Percentiles rank a stretch among this genome's conserved stretches.
Conservation (phyloP, 2,888 invertebrate genomes). For the Noctua comes region DNA sequence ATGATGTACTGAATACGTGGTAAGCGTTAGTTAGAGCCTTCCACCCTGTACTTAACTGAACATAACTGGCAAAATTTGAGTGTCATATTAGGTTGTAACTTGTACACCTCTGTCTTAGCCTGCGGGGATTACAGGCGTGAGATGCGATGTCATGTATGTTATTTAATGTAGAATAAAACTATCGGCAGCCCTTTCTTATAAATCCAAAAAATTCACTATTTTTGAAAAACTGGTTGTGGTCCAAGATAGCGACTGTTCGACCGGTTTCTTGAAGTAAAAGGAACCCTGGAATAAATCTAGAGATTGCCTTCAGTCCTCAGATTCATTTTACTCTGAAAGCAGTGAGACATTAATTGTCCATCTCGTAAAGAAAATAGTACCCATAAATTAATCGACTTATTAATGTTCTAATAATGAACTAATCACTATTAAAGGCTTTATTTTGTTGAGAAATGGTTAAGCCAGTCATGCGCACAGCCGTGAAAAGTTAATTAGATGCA, state of each 20-base stretch:
- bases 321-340: constrained; percentile 34
- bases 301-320: constrained; percentile 18
- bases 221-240: not conserved
- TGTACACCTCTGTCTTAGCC: not conserved
- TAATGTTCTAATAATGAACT: not conserved
- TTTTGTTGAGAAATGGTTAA: constrained; percentile 19
- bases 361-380: not conserved
- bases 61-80: not conserved
- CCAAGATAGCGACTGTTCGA: not conserved
- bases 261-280: constrained; percentile 28
- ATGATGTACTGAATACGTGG: no score
- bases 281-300: constrained; percentile 11
- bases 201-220: not conserved
- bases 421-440: not conserved
- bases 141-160: not conserved
- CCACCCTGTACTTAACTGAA: not conserved
- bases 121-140: not conserved
- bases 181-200: not conserved
- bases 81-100: not conserved
- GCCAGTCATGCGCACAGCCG: not conserved
- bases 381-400: not conserved
- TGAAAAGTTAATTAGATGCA: constrained; percentile 20
- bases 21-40: no score
- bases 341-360: not conserved
- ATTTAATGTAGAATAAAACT: not conserved